A percentile compares a stretch with the other conserved stretches of the same genome.
These are phyloP conservation scores for Drosophila ogumai DNA, from an alignment of 1,140 invertebrate genomes.

Conservation along the genomic window DNA sequence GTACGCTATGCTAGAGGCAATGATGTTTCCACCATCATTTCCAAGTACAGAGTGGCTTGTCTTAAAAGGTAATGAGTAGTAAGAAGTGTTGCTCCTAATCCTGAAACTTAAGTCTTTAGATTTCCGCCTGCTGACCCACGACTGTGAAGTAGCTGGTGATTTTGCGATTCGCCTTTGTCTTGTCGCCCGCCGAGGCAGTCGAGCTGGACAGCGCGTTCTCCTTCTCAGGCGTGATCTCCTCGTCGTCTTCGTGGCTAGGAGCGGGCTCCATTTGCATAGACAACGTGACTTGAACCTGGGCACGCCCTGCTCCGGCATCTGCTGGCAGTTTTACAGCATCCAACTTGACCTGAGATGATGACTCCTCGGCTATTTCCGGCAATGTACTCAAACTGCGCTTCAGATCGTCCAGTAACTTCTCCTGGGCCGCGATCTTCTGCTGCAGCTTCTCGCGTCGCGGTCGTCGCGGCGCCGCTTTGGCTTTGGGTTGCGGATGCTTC, in stretches of 20 bases:
- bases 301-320: constrained; percentile 62
- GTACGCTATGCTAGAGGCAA: constrained; percentile 48
- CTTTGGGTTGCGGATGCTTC: constrained; percentile 16
- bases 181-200: constrained; percentile 22
- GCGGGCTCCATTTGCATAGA: constrained; percentile 78
- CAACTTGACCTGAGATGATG: neutral
- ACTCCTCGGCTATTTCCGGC: constrained; percentile 59
- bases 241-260: constrained; percentile 34
- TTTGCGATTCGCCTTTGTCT: constrained; percentile 72
- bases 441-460: constrained; percentile 65
- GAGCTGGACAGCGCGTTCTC: constrained; percentile 66
- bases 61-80: constrained; percentile 76
- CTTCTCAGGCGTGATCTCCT: constrained; percentile 67
- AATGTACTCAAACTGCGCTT: constrained; percentile 54
- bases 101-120: constrained; percentile 75
- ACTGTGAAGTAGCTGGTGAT: constrained; percentile 80
- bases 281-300: constrained; percentile 74
- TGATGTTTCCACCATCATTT: constrained; percentile 33
- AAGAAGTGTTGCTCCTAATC: constrained; percentile 53
- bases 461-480: constrained; percentile 30
- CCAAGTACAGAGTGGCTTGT: constrained; percentile 64
- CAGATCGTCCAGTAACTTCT: constrained; percentile 54
- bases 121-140: constrained; percentile 78
- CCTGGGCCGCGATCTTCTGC: constrained; percentile 68
- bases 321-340: constrained; percentile 37